Evolutionary conservation across 2,888 invertebrate species (phyloP).

Genomic region (Acrobasis consociella): DNA sequence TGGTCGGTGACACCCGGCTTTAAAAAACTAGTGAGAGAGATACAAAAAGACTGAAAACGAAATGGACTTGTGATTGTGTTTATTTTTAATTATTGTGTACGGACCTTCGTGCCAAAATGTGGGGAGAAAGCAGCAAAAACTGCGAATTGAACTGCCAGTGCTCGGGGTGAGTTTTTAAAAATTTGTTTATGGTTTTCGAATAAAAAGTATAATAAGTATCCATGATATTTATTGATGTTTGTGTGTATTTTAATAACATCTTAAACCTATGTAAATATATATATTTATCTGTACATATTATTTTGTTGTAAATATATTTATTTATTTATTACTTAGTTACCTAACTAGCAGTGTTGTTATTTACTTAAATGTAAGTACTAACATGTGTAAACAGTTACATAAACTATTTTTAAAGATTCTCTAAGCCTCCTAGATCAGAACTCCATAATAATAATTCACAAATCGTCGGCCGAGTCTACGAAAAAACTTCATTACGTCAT

Average conservation of each 20-base stretch:
- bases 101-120: slow-evolving; percentile 59
- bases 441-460: slow-evolving; percentile 12
- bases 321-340: no score
- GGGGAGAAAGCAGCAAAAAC: slow-evolving; percentile 67
- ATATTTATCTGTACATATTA: no score
- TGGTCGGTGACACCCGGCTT: slow-evolving; percentile 30
- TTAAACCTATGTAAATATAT: not conserved
- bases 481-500: slow-evolving; percentile 14
- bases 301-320: no score
- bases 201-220: not conserved
- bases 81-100: slow-evolving; percentile 27
- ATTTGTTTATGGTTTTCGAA: slow-evolving; percentile 20
- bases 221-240: no score
- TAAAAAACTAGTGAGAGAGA: slow-evolving; percentile 44
- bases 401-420: not conserved
- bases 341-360: no score
- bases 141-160: slow-evolving; percentile 75
- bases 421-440: slow-evolving; percentile 4
- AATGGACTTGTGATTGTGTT: slow-evolving; percentile 60
- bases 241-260: not conserved
- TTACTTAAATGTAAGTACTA: no score
- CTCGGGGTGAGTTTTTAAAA: slow-evolving; percentile 62
- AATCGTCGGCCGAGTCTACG: not conserved
- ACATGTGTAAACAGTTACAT: not conserved
- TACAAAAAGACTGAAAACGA: slow-evolving; percentile 47